Base-by-base conservation (phyloP, 2,113 vertebrate species). In the Melanerpes aurifrons region DNA sequence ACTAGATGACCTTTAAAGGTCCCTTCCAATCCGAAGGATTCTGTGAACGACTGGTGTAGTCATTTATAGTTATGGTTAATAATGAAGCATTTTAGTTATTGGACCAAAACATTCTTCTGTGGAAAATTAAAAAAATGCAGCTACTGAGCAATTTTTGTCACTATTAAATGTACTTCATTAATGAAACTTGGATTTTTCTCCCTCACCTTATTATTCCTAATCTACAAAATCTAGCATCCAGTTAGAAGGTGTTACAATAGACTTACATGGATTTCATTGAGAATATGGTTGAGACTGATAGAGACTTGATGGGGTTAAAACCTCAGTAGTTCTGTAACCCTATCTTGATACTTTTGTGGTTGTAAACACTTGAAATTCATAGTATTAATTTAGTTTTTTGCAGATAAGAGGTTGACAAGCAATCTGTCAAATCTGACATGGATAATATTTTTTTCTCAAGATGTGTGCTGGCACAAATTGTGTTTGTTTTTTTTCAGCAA, bases 291-390 rank as follows among this genome's bases (percentile, higher is more conserved):
- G 32, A 47, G 10, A 19, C 43, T 32, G 24, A 3, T 74, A 53
- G 26, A 59, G 12, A 9, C 0, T 0, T 29, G 32, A 24, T 2
- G 7, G 3, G 58, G 50, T 45, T 73, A 20, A 76, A 73, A 17
- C 24, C 19, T 77, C 4, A 6, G 24, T 59, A 29, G 43, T 57
- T 77, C 15, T 57, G n/a, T 64, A 40, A 11, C 28, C 14, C 20
- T 3, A 1, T 54, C 24, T 63, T 78, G 25, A 20, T 57, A 25
- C 24, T 13, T 29, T 32, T 61, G 9, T 77, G 2, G 8, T n/a
- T 78, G 9, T 40, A 62, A 69, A 68, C 5, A 12, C 58, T 78
- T 85, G 18, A 6, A 21, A 47, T 67, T 78, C 12, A 24, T 56
- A 53, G 22, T 20, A 40, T 21, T 66, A 67, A 26, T 13, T 2